These are phyloP conservation scores for Rhombomys opimus DNA, from an alignment of 2,113 vertebrate genomes.

Conservation along the genomic window DNA sequence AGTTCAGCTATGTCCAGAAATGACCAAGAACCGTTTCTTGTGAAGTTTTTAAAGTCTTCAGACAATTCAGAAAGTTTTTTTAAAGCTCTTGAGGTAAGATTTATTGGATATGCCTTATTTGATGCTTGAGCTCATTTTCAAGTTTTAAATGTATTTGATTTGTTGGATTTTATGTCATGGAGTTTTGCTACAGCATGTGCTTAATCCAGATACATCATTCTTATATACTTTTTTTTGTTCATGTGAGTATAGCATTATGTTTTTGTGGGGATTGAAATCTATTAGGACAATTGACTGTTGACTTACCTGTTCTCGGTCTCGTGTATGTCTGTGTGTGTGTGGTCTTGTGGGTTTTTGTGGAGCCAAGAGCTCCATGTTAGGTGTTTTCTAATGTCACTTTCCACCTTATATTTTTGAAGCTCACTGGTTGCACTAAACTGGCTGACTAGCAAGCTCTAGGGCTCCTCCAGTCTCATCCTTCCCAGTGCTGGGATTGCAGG, in stretches of 20 bases:
- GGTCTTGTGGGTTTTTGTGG: not conserved
- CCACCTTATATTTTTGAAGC: too few species aligned
- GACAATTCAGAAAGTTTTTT: conserved; percentile 88
- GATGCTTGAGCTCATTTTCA: conserved; percentile 26
- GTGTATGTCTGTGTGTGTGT: not conserved
- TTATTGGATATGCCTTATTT: not conserved
- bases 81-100: conserved; percentile 94
- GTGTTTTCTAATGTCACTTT: too few species aligned
- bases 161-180: conserved; percentile 35
- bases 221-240: conserved; percentile 35
- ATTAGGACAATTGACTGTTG: not conserved
- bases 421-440: too few species aligned
- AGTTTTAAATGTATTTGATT: conserved; percentile 10
- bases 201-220: not conserved
- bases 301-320: not conserved
- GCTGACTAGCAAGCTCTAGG: too few species aligned
- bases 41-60: conserved; percentile 93
- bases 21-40: conserved; percentile 89
- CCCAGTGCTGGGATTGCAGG: too few species aligned
- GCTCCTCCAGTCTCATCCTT: too few species aligned
- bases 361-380: not conserved
- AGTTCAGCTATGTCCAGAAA: conserved; percentile 89
- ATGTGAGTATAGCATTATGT: not conserved
- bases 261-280: not conserved
- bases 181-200: not conserved